Base-by-base conservation (phyloP, 2,797 vertebrate species). In the Hoplostethus mediterraneus region DNA sequence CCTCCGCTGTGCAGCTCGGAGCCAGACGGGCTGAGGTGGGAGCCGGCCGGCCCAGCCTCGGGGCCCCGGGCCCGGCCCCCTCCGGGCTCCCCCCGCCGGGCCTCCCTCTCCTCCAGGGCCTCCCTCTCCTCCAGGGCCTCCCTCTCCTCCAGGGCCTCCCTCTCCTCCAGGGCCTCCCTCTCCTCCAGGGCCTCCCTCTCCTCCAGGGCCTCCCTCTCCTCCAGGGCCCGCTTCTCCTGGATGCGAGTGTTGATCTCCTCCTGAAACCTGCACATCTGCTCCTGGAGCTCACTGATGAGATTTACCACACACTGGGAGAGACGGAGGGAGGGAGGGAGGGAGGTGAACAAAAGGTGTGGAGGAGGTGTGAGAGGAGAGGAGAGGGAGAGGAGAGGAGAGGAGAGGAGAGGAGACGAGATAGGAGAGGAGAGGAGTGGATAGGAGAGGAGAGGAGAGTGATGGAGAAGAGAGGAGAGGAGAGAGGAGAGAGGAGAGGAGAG, bases 241-340 rank as follows among this genome's bases (percentile, higher is more conserved):
- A 99, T 98, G 79, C 96, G 96, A 88, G 90, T 95, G 93, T 95
- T 97, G 96, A 99, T 98, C 95, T 98, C 97, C 94, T 96, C 94
- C 93, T 99, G 98, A 90, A 99, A 96, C 94, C 92, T 98, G 95
- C 97, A 98, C 98, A 99, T 98, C 95, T 99, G 96, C 88, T 98
- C 97, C 95, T 99, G 97, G 31, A 99, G 97, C 89, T 99, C 98
- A 94, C 97, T 98, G 95, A 99, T 99, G 93, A 98, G 93, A 92
- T 98, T 98, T 92, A 99, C 97, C 95, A 99, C 96, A 73, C 95
- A 98, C 98, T 99, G 95, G 89, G 90, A 77, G 89, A 49, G 73
- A 59, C 4, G 64, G 65, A 62, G 64, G 47, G 42, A 68, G 65
- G 64, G 65, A 62, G 64, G 47, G 42, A 68, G 65, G 10, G 58